These are phyloP conservation scores for Neodiprion lecontei DNA, from an alignment of 1,140 invertebrate species.

Conservation along the genomic window DNA sequence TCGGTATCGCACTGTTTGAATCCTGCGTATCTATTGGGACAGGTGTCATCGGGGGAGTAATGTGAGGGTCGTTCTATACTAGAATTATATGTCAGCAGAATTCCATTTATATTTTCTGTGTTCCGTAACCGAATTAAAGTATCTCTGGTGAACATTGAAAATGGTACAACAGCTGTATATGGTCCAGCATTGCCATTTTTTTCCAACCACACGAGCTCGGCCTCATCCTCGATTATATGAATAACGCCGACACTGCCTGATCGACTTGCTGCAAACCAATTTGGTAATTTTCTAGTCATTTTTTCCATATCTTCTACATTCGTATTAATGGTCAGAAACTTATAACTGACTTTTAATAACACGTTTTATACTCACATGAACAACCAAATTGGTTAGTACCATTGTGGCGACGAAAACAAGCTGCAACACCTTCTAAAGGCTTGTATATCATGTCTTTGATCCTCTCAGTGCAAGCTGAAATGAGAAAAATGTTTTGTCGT, in stretches of 20 bases:
- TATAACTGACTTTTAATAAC: neutral
- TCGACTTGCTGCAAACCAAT: slow-evolving; percentile 62
- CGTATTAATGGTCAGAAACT: too few relatives aligned
- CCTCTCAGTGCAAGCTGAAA: slow-evolving; percentile 60
- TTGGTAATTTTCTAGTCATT: slow-evolving; percentile 15
- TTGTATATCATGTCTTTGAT: slow-evolving; percentile 84
- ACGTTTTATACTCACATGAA: slow-evolving; percentile 73
- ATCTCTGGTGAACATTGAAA: slow-evolving; percentile 66
- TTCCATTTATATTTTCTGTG: slow-evolving; percentile 67
- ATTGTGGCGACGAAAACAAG: slow-evolving; percentile 89
- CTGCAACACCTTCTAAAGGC: slow-evolving; percentile 71
- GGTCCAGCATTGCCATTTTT: slow-evolving; percentile 71
- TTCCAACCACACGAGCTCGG: slow-evolving; percentile 78
- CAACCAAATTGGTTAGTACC: slow-evolving; percentile 93
- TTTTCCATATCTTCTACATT: too few relatives aligned
- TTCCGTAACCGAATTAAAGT: slow-evolving; percentile 60
- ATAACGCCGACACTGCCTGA: slow-evolving; percentile 86
- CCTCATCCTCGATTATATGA: slow-evolving; percentile 70
- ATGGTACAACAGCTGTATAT: slow-evolving; percentile 74
- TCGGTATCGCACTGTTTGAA: slow-evolving; percentile 54
- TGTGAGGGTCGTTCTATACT: slow-evolving; percentile 36
- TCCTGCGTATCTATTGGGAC: slow-evolving; percentile 83
- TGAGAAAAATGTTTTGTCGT: slow-evolving; percentile 16
- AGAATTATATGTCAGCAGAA: slow-evolving; percentile 61
- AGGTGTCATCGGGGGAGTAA: slow-evolving; percentile 80